A percentile compares a stretch with the other conserved stretches of the same genome.
Conservation (phyloP, 2,113 vertebrate species). For the Ovibos moschatus region DNA sequence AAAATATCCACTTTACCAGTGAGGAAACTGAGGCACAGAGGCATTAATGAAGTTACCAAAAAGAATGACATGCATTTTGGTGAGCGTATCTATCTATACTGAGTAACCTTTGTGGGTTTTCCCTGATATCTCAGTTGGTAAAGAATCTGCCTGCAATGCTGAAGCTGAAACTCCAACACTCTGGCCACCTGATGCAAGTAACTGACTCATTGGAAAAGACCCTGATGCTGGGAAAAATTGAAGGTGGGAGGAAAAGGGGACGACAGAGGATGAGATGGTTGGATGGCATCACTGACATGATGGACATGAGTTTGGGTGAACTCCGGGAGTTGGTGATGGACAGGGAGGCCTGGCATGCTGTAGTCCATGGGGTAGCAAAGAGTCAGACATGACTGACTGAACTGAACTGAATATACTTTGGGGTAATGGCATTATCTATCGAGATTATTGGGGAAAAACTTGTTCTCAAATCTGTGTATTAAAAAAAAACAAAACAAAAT, state of each 20-base stretch:
- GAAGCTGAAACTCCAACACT: background rate
- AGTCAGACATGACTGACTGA: background rate
- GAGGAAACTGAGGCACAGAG: background rate
- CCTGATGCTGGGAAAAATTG: background rate
- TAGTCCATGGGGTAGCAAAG: background rate
- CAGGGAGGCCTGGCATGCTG: background rate
- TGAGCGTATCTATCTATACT: background rate
- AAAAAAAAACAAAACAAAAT: background rate
- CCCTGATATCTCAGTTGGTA: background rate
- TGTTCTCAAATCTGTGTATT: background rate
- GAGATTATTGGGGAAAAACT: background rate
- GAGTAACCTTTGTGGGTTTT: background rate
- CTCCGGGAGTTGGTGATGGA: background rate
- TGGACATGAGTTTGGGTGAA: background rate
- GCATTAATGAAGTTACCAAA: background rate
- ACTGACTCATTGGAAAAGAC: background rate
- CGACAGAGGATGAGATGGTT: background rate
- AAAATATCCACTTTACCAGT: background rate
- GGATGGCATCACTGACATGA: background rate
- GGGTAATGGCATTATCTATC: background rate
- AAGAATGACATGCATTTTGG: background rate
- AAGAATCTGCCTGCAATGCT: background rate
- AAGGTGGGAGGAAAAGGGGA: background rate
- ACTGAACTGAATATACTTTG: background rate
- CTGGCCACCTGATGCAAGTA: background rate